Percentiles rank a stretch among this genome's conserved stretches.
Evolutionary conservation across 1,140 invertebrate species (phyloP).

Genomic region (Argopecten irradians): DNA sequence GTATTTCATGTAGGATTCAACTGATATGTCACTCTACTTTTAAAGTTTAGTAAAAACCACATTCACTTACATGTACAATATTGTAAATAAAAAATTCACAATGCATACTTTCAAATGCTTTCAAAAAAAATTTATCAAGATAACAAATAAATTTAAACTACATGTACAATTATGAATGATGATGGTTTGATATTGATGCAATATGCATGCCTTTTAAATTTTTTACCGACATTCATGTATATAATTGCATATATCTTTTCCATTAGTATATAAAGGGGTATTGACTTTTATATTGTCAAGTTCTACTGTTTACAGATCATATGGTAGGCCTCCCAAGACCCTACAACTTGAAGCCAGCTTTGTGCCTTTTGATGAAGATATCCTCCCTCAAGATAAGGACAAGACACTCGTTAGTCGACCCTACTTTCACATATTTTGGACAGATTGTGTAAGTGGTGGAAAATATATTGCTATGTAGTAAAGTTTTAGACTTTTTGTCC

Average conservation of each 20-base stretch:
- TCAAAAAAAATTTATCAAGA: too few species aligned
- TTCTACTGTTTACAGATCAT: conserved; percentile 70
- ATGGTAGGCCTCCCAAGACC: conserved; percentile 77
- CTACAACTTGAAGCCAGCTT: conserved; percentile 90
- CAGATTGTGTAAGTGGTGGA: conserved; percentile 85
- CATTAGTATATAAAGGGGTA: not conserved
- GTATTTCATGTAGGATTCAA: not conserved
- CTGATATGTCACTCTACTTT: too few species aligned
- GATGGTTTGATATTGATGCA: too few species aligned
- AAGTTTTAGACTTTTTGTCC: too few species aligned
- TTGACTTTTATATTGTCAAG: not conserved
- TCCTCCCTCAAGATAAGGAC: conserved; percentile 84
- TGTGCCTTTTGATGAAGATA: conserved; percentile 84
- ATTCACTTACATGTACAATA: not conserved
- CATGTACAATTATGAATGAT: too few species aligned
- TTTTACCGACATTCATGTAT: not conserved
- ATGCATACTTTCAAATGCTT: not conserved
- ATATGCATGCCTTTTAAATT: not conserved
- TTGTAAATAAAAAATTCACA: not conserved
- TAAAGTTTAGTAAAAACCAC: too few species aligned
- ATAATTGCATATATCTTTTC: not conserved
- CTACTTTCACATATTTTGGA: conserved; percentile 95
- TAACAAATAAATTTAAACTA: too few species aligned
- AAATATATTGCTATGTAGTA: too few species aligned
- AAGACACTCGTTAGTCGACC: conserved; percentile 87